A percentile compares a stretch with the other conserved stretches of the same genome.
Conservation (phyloP, 2,113 vertebrate genomes). For the Fukomys damarensis region DNA sequence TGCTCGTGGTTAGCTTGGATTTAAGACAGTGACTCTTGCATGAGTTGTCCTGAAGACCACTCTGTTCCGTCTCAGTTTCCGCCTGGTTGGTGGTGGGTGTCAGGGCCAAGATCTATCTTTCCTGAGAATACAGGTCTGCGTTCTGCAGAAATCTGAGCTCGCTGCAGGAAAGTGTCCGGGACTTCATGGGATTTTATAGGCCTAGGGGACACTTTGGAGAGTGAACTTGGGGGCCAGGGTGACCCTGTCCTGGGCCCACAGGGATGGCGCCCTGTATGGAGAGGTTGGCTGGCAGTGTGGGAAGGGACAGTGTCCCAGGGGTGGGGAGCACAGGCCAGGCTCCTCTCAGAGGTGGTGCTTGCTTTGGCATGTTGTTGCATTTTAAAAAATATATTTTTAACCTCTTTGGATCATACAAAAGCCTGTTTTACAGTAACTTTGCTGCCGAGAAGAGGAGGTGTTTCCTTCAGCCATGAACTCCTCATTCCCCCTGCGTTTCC, state of each 20-base stretch:
- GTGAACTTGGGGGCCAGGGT: background rate
- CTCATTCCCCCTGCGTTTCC: constrained; percentile 72
- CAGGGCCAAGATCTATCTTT: background rate
- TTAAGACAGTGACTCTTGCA: background rate
- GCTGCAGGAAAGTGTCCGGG: background rate
- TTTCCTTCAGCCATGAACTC: constrained; percentile 84
- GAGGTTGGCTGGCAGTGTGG: background rate
- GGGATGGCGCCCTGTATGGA: background rate
- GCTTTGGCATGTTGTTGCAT: background rate
- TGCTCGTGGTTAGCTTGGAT: background rate
- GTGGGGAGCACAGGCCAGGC: background rate
- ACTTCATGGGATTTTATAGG: background rate
- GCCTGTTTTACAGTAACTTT: constrained; percentile 66
- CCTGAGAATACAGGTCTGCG: background rate
- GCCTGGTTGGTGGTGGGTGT: background rate
- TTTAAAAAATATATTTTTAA: constrained; percentile 63
- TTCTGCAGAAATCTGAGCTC: constrained; percentile 61
- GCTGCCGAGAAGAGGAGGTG: constrained; percentile 69
- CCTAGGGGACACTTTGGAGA: background rate
- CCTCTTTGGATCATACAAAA: constrained; percentile 66
- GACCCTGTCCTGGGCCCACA: background rate
- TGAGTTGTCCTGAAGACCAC: background rate
- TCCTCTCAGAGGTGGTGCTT: constrained; percentile 15
- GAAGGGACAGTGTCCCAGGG: background rate
- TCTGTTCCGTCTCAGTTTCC: background rate